phyloP scores from a whole-genome alignment of 2,797 vertebrate species.

The Strix occidentalis region DNA sequence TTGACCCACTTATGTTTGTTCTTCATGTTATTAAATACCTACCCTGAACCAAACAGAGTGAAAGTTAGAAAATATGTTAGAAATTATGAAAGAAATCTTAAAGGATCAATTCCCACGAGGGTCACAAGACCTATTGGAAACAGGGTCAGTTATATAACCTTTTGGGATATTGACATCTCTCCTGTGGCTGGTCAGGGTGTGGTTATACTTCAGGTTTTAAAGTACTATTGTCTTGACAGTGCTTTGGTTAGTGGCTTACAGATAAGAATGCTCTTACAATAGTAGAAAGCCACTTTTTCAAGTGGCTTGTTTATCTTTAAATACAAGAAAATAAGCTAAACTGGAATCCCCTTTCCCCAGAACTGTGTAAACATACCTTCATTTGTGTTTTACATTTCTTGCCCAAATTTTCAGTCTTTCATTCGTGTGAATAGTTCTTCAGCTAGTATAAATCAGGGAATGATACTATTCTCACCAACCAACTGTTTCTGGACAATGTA shows the following conservation, averaged over 20 bases:
- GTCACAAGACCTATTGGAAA: background rate
- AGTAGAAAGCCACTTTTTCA: background rate
- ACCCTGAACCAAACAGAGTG: background rate
- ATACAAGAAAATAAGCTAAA: background rate
- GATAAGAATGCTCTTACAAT: background rate
- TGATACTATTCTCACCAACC: background rate
- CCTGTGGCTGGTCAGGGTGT: background rate
- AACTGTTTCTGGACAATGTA: background rate
- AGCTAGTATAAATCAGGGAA: background rate
- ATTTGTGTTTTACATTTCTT: background rate
- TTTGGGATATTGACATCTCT: background rate
- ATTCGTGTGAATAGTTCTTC: background rate
- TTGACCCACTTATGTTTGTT: conserved; percentile 20
- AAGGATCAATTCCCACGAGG: background rate
- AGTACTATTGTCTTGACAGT: background rate
- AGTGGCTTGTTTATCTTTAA: background rate
- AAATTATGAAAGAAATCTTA: background rate
- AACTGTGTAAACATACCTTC: background rate
- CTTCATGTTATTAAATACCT: conserved; percentile 34
- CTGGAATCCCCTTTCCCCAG: background rate
- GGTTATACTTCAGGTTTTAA: background rate
- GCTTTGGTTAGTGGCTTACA: background rate
- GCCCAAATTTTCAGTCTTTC: background rate
- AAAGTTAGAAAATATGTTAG: background rate
- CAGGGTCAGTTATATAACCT: background rate